Evolutionary conservation across 2,797 vertebrate genomes (phyloP), one percentile per base, ranked within the genome.

Genomic region (Pachyuromys duprasi): DNA sequence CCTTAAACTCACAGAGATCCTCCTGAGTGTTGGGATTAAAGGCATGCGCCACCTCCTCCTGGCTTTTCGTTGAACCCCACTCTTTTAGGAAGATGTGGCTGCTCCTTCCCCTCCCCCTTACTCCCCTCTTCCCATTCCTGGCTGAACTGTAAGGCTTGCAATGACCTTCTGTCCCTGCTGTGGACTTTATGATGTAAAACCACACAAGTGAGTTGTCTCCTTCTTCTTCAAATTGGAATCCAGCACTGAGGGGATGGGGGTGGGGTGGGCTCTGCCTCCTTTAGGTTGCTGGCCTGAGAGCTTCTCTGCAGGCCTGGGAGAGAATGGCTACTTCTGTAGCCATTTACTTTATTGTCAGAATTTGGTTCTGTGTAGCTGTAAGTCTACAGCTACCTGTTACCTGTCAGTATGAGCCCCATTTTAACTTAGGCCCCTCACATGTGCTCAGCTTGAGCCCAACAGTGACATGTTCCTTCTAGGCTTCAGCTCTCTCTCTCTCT

Each of bases 121-220:
- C n/a, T 11, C 12, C 6, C n/a, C 9, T 8, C 5, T 26, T 62
- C 8, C 49, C 5, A 0, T 3, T 4, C 13, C 42, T 45, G 1
- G 36, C 12, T 17, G 8, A 4, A 1, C 2, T 8, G 9, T 22
- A 4, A 24, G 8, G 4, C 11, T 42, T 18, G 28, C 33, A 0
- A 9, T 20, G 22, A 3, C 49, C 53, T 86, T 63, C 26, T 26
- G 1, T 20, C 12, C 72, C 20, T 33, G 62, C 53, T 22, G 31
- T 39, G 4, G 15, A 14, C 0, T 0, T 12, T 5, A 1, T 13
- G 8, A 22, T 86, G 24, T 53, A 5, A 83, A 42, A 17, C 1
- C 2, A 5, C 8, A 18, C 14, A 1, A 24, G 8, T 9, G 11
- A 33, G 63, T 67, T n/a, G 13, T 2, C 0, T 31, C 22, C 13